phyloP scores from a whole-genome alignment of 2,797 vertebrate genomes.

The Zenarchopterus dispar region DNA sequence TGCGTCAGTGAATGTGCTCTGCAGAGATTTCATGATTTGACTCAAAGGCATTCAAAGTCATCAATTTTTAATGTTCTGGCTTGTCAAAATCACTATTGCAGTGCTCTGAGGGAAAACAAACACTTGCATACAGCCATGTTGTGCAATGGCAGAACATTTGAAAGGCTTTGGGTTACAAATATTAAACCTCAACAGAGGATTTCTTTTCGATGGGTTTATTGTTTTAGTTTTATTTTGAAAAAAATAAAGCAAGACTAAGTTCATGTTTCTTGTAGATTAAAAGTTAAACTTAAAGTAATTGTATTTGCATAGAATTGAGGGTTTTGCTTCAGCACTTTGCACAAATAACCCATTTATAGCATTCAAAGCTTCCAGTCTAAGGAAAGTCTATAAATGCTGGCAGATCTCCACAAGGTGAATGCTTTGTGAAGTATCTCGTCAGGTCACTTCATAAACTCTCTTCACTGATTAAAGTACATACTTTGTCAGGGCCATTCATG shows the following conservation, averaged over 20 bases:
- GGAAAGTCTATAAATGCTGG: neutral
- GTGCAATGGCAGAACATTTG: neutral
- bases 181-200: neutral
- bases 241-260: no score
- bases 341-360: neutral
- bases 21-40: constrained; percentile 38
- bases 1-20: constrained; percentile 46
- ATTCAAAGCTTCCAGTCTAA: neutral
- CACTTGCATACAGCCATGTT: neutral
- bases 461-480: no score
- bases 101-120: constrained; percentile 13
- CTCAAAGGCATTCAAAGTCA: constrained; percentile 37
- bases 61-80: constrained; percentile 7
- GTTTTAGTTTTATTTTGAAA: no score
- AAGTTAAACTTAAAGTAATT: no score
- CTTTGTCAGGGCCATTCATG: no score
- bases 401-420: neutral
- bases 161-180: neutral
- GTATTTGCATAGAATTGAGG: no score
- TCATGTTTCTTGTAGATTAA: no score
- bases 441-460: no score
- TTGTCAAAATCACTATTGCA: constrained; percentile 14
- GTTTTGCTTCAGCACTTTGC: no score
- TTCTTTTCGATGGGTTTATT: neutral
- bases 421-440: no score